These are phyloP conservation scores for Parotocinclus haroldoi DNA, from an alignment of 2,797 vertebrate species.

Conservation along the genomic window DNA sequence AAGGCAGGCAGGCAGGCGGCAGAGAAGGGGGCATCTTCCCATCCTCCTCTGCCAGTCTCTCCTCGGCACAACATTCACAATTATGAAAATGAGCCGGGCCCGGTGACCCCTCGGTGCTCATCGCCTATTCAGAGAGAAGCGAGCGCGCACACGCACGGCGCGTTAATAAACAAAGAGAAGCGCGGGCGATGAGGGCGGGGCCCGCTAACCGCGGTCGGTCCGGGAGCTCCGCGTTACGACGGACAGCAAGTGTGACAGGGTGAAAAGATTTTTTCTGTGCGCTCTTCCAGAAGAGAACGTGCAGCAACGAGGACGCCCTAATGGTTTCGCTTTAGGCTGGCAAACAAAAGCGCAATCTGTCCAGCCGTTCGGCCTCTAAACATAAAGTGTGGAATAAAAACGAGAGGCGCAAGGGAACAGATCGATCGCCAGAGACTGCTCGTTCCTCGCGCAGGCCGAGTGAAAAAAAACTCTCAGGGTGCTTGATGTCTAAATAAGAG, in stretches of 20 bases:
- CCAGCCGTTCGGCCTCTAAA: neutral
- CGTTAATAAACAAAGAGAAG: conserved; percentile 64
- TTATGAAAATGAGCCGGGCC: conserved; percentile 50
- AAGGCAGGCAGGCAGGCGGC: conserved; percentile 19
- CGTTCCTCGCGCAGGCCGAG: neutral
- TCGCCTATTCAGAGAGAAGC: conserved; percentile 66
- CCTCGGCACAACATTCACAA: conserved; percentile 45
- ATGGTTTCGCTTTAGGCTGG: conserved; percentile 23
- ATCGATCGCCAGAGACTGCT: too few species aligned
- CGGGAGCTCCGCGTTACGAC: neutral
- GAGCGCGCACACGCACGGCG: conserved; percentile 60
- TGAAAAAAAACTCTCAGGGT: too few species aligned
- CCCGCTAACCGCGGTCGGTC: conserved; percentile 16
- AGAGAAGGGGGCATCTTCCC: conserved; percentile 42
- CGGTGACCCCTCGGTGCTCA: conserved; percentile 68
- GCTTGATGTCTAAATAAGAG: conserved; percentile 28
- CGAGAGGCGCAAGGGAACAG: neutral
- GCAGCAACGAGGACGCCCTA: conserved; percentile 10
- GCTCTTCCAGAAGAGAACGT: conserved; percentile 24
- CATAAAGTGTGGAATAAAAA: conserved; percentile 4
- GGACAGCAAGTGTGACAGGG: conserved; percentile 7
- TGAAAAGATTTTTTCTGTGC: conserved; percentile 14
- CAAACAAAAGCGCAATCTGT: neutral
- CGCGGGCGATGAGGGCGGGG: conserved; percentile 43
- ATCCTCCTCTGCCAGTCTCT: conserved; percentile 37